A percentile compares a stretch with the other conserved stretches of the same genome.
phyloP scores from a whole-genome alignment of 2,888 invertebrate species.

The Amphiduros pacificus region DNA sequence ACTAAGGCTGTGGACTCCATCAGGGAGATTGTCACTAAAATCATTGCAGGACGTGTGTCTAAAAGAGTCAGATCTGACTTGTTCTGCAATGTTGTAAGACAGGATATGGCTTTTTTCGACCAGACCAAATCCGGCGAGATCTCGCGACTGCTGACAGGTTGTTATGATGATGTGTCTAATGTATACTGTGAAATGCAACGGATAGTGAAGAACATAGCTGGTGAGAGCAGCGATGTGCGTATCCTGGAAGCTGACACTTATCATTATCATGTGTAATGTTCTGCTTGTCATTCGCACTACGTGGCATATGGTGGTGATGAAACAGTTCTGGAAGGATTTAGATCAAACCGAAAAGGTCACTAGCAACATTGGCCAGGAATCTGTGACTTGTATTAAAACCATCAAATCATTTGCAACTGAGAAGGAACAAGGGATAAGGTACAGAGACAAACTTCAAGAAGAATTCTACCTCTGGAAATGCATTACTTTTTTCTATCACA shows the following conservation, averaged over 20 bases:
- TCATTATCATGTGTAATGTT: conserved; percentile 4
- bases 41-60: background rate
- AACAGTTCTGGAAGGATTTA: background rate
- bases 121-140: background rate
- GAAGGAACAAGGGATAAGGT: conserved; percentile 6
- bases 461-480: background rate
- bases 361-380: conserved; percentile 6
- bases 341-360: background rate
- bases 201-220: too few species aligned
- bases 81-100: background rate
- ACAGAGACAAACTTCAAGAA: background rate
- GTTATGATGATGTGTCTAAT: too few species aligned
- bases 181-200: too few species aligned
- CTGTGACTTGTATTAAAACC: conserved; percentile 2
- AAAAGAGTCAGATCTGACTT: background rate
- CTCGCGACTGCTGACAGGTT: too few species aligned
- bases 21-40: too few species aligned
- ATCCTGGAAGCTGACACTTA: conserved; percentile 9
- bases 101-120: background rate
- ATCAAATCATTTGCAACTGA: conserved; percentile 9
- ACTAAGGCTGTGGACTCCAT: too few species aligned
- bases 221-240: background rate
- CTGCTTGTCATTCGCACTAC: too few species aligned
- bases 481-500: too few species aligned
- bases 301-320: too few species aligned